Evolutionary conservation across 2,113 vertebrate genomes (phyloP).

Genomic region (Caranx ignobilis): DNA sequence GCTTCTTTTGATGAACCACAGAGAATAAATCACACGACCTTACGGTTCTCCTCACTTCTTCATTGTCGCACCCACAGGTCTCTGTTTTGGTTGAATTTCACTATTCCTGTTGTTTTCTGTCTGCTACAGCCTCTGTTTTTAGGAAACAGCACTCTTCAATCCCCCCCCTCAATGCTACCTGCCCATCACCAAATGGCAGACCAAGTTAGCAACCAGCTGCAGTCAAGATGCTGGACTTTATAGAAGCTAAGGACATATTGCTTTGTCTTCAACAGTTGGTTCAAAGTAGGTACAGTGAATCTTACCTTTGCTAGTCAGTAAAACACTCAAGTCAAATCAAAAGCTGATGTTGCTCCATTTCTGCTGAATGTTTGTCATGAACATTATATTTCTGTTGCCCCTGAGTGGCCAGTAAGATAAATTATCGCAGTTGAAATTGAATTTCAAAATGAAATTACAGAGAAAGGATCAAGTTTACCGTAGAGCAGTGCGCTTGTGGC

Average conservation of each 20-base stretch:
- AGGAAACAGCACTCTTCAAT: no score
- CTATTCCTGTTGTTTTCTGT: not conserved
- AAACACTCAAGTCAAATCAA: not conserved
- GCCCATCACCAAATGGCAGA: no score
- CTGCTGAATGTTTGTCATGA: no score
- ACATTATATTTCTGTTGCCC: not conserved
- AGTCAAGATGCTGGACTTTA: no score
- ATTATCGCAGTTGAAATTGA: not conserved
- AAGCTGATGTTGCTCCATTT: not conserved
- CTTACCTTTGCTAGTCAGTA: not conserved
- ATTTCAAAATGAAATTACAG: not conserved
- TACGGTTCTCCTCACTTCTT: not conserved
- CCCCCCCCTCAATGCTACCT: no score
- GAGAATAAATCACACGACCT: not conserved
- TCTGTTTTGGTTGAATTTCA: not conserved
- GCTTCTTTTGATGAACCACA: not conserved
- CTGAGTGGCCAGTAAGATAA: not conserved
- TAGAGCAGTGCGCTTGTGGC: not conserved
- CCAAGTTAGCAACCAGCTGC: no score
- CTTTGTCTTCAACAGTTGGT: not conserved
- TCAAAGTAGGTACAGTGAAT: not conserved
- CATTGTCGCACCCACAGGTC: not conserved
- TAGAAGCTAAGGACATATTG: not conserved
- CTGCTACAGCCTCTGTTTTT: not conserved
- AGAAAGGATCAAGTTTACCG: not conserved